A percentile compares a stretch with the other conserved stretches of the same genome.
phyloP scores from a whole-genome alignment of 2,113 vertebrate species.

The Microcebus jonahi region DNA sequence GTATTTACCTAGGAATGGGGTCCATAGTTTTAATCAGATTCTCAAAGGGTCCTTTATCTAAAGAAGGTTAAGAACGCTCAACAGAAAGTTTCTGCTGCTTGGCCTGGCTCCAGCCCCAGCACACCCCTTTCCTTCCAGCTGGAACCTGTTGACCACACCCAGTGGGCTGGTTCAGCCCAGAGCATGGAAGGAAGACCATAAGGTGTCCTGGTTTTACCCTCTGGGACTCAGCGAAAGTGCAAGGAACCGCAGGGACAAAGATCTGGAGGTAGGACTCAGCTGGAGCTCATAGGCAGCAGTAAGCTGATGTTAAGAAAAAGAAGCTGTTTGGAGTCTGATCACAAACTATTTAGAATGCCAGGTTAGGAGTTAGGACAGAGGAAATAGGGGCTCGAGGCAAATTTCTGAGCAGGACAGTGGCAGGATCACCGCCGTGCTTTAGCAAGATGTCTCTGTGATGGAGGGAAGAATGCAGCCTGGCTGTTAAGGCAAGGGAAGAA shows the following conservation, averaged over 20 bases:
- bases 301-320: background rate
- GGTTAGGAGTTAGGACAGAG: background rate
- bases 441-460: background rate
- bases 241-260: background rate
- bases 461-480: background rate
- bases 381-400: background rate
- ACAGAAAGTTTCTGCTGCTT: background rate
- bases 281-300: background rate
- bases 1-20: background rate
- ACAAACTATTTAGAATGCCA: background rate
- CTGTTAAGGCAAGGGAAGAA: background rate
- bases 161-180: background rate
- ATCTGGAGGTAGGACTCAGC: background rate
- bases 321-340: background rate
- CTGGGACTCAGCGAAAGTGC: background rate
- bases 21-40: background rate
- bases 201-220: background rate
- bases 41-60: slow-evolving; percentile 15
- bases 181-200: background rate
- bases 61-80: background rate
- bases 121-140: background rate
- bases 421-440: background rate
- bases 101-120: background rate
- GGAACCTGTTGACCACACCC: background rate
- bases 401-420: background rate